Percentiles rank a stretch among this genome's conserved stretches.
These are phyloP conservation scores for Antheraea yamamai DNA, from an alignment of 2,888 invertebrate species.

Conservation along the genomic window DNA sequence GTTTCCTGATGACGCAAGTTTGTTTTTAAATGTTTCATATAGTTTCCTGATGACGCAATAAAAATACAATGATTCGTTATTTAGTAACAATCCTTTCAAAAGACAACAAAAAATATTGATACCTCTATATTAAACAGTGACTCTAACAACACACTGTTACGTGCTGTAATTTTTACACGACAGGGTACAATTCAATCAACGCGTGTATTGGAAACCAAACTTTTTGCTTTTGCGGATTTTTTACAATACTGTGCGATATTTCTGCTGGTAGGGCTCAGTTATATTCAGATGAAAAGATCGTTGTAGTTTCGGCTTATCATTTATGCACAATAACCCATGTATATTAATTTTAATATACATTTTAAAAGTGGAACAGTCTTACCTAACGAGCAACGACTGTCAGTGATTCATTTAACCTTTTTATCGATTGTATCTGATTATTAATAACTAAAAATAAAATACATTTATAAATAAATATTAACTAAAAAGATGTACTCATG, in stretches of 20 bases:
- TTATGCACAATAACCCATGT: no score
- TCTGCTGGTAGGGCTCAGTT: not conserved
- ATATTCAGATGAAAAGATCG: not conserved
- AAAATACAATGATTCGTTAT: not conserved
- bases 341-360: no score
- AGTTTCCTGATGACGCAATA: not conserved
- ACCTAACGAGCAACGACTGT: no score
- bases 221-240: not conserved
- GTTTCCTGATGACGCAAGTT: no score
- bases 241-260: not conserved
- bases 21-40: not conserved
- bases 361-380: no score
- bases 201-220: not conserved
- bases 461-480: no score
- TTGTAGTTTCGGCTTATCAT: not conserved
- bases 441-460: no score
- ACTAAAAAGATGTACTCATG: no score
- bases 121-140: not conserved
- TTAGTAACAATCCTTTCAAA: no score
- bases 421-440: no score
- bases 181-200: not conserved
- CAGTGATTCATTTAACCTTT: no score
- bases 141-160: not conserved
- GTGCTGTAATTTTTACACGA: not conserved
- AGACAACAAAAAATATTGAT: no score